Evolutionary conservation across 1,140 invertebrate genomes (phyloP).

Genomic region (Aphelinus atriplicis): DNA sequence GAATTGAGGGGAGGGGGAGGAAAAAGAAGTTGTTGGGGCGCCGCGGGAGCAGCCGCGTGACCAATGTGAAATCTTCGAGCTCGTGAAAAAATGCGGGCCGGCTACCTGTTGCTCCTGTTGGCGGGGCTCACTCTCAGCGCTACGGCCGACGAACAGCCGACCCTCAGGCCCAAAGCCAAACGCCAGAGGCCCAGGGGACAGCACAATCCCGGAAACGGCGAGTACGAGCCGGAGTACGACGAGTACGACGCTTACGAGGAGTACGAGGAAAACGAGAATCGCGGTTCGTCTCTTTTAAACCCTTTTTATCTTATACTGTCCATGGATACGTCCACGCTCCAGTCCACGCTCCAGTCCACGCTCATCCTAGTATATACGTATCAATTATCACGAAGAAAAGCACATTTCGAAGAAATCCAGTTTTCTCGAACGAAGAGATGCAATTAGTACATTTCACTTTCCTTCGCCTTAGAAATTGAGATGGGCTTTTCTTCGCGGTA

Average conservation of each 20-base stretch:
- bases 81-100: not conserved
- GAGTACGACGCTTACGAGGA: slow-evolving; percentile 56
- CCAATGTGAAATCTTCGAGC: not conserved
- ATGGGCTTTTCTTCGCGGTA: too few relatives aligned
- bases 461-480: too few relatives aligned
- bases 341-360: not conserved
- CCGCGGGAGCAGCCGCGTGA: not conserved
- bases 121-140: not conserved
- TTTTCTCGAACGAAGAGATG: too few relatives aligned
- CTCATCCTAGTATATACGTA: too few relatives aligned
- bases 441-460: too few relatives aligned
- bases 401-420: too few relatives aligned
- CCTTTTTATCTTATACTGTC: not conserved
- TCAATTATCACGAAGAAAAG: too few relatives aligned
- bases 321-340: not conserved
- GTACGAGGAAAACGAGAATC: slow-evolving; percentile 47
- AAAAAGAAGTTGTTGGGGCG: not conserved
- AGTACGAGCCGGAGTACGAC: slow-evolving; percentile 39
- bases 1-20: not conserved
- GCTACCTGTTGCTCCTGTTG: slow-evolving; percentile 19
- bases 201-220: not conserved
- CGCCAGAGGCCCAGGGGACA: not conserved
- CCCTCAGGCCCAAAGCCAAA: slow-evolving; percentile 5
- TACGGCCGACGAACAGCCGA: not conserved
- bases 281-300: slow-evolving; percentile 29